Percentiles rank a stretch among this genome's conserved stretches.
Evolutionary conservation across 2,888 invertebrate species (phyloP).

Genomic region (Blastobasis adustella): DNA sequence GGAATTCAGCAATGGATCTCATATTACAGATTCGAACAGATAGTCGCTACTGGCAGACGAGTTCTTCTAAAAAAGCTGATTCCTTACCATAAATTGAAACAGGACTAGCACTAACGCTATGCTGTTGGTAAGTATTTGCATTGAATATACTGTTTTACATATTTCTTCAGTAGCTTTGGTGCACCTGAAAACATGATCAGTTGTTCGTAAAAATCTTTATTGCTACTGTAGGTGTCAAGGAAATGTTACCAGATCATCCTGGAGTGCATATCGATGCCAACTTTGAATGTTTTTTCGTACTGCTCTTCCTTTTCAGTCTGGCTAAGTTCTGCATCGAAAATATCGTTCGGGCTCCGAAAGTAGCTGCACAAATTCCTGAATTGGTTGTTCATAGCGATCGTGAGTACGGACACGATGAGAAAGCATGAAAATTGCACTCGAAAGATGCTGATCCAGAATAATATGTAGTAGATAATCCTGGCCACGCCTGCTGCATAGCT

Average conservation of each 20-base stretch:
- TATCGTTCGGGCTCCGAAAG: constrained; percentile 29
- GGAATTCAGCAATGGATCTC: too few relatives aligned
- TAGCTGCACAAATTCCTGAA: constrained; percentile 40
- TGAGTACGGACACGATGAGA: constrained; percentile 22
- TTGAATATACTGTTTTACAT: constrained; percentile 17
- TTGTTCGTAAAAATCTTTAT: too few relatives aligned
- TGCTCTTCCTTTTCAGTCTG: constrained; percentile 29
- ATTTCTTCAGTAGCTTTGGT: constrained; percentile 15
- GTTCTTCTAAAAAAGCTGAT: background rate
- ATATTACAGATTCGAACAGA: background rate
- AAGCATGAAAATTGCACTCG: constrained; percentile 19
- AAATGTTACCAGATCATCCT: too few relatives aligned
- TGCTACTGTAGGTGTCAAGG: too few relatives aligned
- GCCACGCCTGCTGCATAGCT: constrained; percentile 18
- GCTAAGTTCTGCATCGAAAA: constrained; percentile 26
- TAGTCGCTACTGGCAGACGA: background rate
- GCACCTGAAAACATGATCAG: constrained; percentile 17
- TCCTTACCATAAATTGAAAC: constrained; percentile 13
- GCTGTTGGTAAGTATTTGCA: constrained; percentile 15
- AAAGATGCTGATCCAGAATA: constrained; percentile 27
- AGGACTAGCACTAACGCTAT: constrained; percentile 9
- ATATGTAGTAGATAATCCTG: constrained; percentile 19
- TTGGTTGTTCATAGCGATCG: constrained; percentile 31
- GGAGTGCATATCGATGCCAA: constrained; percentile 37
- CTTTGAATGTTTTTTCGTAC: constrained; percentile 33